Evolutionary conservation across 2,113 vertebrate genomes (phyloP).

Genomic region (Leucosticte australis): DNA sequence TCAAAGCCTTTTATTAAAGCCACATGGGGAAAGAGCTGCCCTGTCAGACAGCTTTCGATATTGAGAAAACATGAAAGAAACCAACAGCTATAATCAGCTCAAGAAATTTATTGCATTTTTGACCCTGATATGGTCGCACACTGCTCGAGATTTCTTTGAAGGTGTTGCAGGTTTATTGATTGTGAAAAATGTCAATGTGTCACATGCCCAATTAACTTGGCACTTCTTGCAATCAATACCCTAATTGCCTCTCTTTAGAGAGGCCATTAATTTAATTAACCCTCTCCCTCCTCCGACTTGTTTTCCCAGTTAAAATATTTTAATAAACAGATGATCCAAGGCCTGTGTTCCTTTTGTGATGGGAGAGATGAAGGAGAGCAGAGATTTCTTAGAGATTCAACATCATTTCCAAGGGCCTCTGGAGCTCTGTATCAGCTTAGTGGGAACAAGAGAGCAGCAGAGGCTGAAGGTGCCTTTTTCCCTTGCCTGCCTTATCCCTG

Average conservation of each 20-base stretch:
- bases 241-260: conserved; percentile 67
- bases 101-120: conserved; percentile 50
- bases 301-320: conserved; percentile 31
- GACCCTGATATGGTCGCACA: neutral
- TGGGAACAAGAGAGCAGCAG: neutral
- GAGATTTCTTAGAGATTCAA: neutral
- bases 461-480: neutral
- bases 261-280: conserved; percentile 69
- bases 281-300: neutral
- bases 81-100: conserved; percentile 62
- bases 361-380: neutral
- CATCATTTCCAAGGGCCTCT: neutral
- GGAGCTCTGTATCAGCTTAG: neutral
- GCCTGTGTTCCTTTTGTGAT: neutral
- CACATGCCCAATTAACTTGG: conserved; percentile 66
- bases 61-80: conserved; percentile 65
- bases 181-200: conserved; percentile 66
- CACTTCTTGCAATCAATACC: conserved; percentile 64
- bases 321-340: conserved; percentile 10
- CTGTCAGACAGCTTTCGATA: conserved; percentile 46
- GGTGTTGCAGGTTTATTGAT: conserved; percentile 62
- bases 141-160: conserved; percentile 43
- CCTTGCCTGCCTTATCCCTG: neutral
- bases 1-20: conserved; percentile 65
- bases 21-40: conserved; percentile 33